Base-by-base conservation (phyloP, 2,113 vertebrate species). In the Rhinopomastus cyanomelas region DNA sequence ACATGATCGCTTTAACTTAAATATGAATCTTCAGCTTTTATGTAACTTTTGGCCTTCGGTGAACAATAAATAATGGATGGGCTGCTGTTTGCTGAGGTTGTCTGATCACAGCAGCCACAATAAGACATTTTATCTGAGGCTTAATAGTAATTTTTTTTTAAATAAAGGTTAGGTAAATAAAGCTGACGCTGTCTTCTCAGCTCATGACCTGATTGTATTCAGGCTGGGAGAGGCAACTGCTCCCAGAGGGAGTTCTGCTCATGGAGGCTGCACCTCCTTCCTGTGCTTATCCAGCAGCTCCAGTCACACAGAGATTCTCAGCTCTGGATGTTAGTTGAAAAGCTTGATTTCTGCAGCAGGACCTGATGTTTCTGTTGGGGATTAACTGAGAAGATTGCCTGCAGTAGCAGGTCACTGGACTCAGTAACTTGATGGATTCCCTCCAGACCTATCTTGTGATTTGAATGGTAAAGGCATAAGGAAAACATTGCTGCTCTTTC, bases 1-100 rank as follows among this genome's bases (percentile, higher is more conserved):
- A 56, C 1, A 2, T 60, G 78, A 37, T 10, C 81, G 62, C 84
- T 85, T 53, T 82, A 84, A 3, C 39, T 68, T 37, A n/a, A 69
- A 29, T 12, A 23, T 34, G 34, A 46, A 32, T 59, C 25, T 48
- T 16, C 20, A 67, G 27, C 62, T 80, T 62, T 12, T 5, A 11
- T 75, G 74, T 16, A 11, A 79, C 26, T 32, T 16, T 16, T 81
- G 81, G 57, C 81, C 79, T 80, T 80, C 69, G 79, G 87, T 25
- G 12, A 13, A 11, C 3, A 2, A 30, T 62, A 29, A 51, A 51
- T 73, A 68, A 89, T 32, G 30, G 9, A 39, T 61, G 32, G 55
- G 37, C 49, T 39, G 51, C 78, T 51, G 22, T 67, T 61, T 64
- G 53, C 56, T 4, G 52, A 65, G 77, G 56, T 62, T 90, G 30